phyloP scores from a whole-genome alignment of 2,113 vertebrate species.

The Gnathonemus longibarbis region DNA sequence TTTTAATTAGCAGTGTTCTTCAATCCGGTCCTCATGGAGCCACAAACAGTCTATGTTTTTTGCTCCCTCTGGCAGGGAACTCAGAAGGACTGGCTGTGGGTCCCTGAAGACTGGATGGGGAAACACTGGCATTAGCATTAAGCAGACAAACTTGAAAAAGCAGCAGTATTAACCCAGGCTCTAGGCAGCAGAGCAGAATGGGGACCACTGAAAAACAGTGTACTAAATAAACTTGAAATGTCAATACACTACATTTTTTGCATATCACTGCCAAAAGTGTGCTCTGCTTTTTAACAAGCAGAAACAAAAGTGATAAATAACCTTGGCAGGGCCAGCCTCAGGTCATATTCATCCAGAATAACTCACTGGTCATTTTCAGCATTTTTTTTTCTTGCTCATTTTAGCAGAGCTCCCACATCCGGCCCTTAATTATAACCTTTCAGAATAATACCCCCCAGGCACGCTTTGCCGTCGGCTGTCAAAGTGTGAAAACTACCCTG shows the following conservation, averaged over 20 bases:
- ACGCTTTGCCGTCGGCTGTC: background rate
- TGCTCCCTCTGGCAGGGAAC: background rate
- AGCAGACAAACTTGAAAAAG: background rate
- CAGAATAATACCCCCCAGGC: background rate
- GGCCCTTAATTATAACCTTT: background rate
- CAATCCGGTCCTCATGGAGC: background rate
- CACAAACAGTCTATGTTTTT: background rate
- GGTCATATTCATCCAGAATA: background rate
- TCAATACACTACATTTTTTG: background rate
- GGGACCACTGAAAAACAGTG: background rate
- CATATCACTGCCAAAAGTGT: background rate
- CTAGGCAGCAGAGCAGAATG: background rate
- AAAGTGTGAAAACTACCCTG: background rate
- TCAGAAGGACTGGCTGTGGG: background rate
- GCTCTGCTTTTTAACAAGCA: background rate
- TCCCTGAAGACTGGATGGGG: background rate
- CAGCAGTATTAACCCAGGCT: background rate
- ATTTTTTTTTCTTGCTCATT: background rate
- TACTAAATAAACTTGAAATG: background rate
- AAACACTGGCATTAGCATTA: background rate
- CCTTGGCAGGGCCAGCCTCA: background rate
- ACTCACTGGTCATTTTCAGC: background rate
- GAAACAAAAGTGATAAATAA: slow-evolving; percentile 3
- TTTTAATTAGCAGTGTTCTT: background rate
- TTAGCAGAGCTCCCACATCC: slow-evolving; percentile 5